Percentiles rank a stretch among this genome's conserved stretches.
Conservation (phyloP, 2,888 invertebrate species). For the Achlya flavicornis region DNA sequence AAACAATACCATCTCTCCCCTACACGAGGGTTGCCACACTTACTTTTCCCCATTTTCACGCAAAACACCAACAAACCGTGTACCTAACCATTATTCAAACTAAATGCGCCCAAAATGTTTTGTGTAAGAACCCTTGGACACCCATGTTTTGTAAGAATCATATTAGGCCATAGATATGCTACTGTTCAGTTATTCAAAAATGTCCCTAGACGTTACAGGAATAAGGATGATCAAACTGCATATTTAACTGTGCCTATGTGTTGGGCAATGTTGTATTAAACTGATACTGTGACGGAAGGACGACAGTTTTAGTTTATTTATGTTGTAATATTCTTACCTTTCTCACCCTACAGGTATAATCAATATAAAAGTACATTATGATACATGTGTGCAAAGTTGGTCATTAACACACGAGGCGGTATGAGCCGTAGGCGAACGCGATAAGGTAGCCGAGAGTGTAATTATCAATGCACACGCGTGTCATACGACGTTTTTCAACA, state of each 20-base stretch:
- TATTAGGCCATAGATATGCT: not conserved
- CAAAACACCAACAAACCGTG: conserved; percentile 34
- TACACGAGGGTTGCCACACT: conserved; percentile 14
- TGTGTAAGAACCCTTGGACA: conserved; percentile 34
- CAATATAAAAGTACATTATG: too few relatives aligned
- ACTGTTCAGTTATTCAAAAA: not conserved
- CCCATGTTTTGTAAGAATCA: conserved; percentile 37
- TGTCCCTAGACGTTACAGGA: not conserved
- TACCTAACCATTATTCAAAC: conserved; percentile 35
- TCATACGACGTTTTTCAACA: too few relatives aligned
- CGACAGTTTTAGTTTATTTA: not conserved
- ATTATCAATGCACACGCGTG: too few relatives aligned
- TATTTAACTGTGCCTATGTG: not conserved
- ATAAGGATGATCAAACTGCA: not conserved
- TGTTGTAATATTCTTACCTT: not conserved
- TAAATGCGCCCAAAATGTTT: conserved; percentile 32
- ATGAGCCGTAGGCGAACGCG: too few relatives aligned
- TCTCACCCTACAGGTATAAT: too few relatives aligned
- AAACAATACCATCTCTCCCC: not conserved
- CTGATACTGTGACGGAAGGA: not conserved
- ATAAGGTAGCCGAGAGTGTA: too few relatives aligned
- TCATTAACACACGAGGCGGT: too few relatives aligned
- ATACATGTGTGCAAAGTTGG: too few relatives aligned
- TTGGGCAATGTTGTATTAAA: not conserved
- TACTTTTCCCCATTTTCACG: conserved; percentile 33